Evolutionary conservation across 2,888 invertebrate genomes (phyloP), one percentile per base, ranked within the genome.

Genomic region (Oscheius sp.): DNA sequence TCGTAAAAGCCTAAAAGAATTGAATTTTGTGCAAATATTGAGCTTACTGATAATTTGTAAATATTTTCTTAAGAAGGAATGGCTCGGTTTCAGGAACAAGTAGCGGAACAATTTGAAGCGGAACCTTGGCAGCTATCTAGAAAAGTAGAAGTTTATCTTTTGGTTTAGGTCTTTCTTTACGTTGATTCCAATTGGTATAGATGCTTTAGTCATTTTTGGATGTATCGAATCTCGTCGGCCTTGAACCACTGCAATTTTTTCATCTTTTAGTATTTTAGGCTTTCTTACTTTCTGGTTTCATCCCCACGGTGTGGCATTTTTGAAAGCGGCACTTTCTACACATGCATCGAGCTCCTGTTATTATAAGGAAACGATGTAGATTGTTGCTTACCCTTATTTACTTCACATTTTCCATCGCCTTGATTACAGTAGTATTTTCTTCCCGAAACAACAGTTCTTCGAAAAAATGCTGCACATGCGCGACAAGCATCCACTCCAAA

Each of bases 401-500:
- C 27, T 13, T 29, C 12, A 29, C 66, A 66, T n/a, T 29, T 49
- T n/a, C 52, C 66, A 9, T 52, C 66, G 1, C 52, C 66, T n/a
- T 53, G 66, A 61, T 61, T 61, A 52, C 66, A 66, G 35, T 66
- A 66, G 27, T 66, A 66, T 21, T 52, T 49, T 27, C 52, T 49
- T 9, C 52, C 66, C 1, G 66, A 66, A 18, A 66, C 66, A 9
- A 66, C 35, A 7, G 66, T 27, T 49, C 66, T 66, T 29, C 66
- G 25, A n/a, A 49, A 66, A 27, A 66, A 66, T n/a, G 66, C 66
- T 0, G 52, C 49, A 66, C 66, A 66, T 2, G 66, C 66, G 49
- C 66, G 49, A 29, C 66, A 66, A 7, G 66, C 18, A 1, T 66
- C 52, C 1, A 49, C 66, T 18, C 66, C 66, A n/a, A 66, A 66